phyloP scores from a whole-genome alignment of 1,140 invertebrate species.

The Ostrea denselamellosa region DNA sequence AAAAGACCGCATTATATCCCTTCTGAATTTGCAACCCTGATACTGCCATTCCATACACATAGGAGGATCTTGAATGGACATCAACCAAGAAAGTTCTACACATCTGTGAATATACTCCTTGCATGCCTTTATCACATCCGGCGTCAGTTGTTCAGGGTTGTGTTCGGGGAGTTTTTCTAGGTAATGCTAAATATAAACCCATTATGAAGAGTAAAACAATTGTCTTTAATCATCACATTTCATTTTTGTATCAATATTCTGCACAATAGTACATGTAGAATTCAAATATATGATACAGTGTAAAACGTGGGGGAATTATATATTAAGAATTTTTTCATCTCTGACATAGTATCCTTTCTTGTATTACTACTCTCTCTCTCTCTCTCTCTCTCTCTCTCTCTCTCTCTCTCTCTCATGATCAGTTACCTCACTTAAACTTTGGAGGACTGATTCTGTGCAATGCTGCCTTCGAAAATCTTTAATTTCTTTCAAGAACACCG shows the following conservation, averaged over 20 bases:
- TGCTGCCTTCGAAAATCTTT: conserved; percentile 25
- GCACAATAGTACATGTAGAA: too few relatives aligned
- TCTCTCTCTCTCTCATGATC: too few relatives aligned
- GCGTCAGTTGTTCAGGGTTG: neutral
- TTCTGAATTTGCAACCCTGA: neutral
- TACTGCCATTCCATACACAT: conserved; percentile 27
- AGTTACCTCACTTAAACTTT: neutral
- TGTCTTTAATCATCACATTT: too few relatives aligned
- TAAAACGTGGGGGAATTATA: too few relatives aligned
- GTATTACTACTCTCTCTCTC: too few relatives aligned
- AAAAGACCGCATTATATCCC: conserved; percentile 41
- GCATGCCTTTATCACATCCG: neutral
- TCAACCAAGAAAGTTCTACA: conserved; percentile 48
- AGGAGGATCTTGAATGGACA: conserved; percentile 44
- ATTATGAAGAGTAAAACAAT: too few relatives aligned
- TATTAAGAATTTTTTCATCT: too few relatives aligned
- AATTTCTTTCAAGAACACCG: neutral
- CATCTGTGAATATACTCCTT: conserved; percentile 31
- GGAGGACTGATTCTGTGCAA: neutral
- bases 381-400: too few relatives aligned
- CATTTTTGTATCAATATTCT: too few relatives aligned
- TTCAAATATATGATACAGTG: too few relatives aligned
- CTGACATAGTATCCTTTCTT: too few relatives aligned
- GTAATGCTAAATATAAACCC: neutral
- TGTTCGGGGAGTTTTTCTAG: neutral